Evolutionary conservation across 2,888 invertebrate species (phyloP).

Genomic region (Athetis lepigone): DNA sequence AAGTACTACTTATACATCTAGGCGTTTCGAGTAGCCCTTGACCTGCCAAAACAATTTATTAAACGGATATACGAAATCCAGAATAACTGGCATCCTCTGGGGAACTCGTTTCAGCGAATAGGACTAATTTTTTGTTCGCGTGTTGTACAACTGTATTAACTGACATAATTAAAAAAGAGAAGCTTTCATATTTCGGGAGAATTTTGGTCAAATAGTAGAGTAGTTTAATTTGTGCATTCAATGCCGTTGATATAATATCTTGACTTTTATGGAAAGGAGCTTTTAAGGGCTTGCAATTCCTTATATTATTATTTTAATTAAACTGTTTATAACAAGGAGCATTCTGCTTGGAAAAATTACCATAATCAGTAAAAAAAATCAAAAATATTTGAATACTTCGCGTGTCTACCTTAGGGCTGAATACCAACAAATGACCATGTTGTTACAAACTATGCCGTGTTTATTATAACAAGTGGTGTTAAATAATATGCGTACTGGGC

Average conservation of each 20-base stretch:
- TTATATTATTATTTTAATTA: no score
- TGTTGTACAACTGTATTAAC: neutral
- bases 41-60: slow-evolving; percentile 34
- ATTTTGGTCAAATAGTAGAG: neutral
- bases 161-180: neutral
- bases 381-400: slow-evolving; percentile 43
- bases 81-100: slow-evolving; percentile 25
- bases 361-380: no score
- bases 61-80: slow-evolving; percentile 23
- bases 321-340: no score
- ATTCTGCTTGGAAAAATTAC: no score
- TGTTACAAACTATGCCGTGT: slow-evolving; percentile 61
- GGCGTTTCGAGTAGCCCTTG: slow-evolving; percentile 9
- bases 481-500: slow-evolving; percentile 51
- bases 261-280: no score
- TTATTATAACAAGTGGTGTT: slow-evolving; percentile 79
- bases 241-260: no score
- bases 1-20: neutral
- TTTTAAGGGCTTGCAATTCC: no score
- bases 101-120: slow-evolving; percentile 21
- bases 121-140: slow-evolving; percentile 18
- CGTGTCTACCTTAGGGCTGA: slow-evolving; percentile 25
- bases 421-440: slow-evolving; percentile 52
- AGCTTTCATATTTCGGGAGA: neutral
- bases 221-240: no score